These are phyloP conservation scores for Macrophya alboannulata DNA, from an alignment of 2,888 invertebrate species.

Conservation along the genomic window DNA sequence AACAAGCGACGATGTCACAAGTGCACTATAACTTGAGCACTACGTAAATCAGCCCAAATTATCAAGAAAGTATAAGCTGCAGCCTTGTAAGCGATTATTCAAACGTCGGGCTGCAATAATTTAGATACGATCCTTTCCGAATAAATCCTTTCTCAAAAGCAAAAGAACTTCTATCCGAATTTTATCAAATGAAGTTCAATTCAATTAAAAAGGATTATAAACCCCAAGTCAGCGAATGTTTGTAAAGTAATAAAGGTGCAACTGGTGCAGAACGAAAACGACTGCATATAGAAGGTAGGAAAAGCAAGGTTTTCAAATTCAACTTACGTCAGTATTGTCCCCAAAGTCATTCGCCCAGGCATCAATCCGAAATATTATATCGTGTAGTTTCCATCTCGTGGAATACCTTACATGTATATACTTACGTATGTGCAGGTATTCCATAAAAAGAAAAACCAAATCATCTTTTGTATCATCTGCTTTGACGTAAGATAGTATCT, in stretches of 20 bases:
- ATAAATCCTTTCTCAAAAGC: not conserved
- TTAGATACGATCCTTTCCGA: not conserved
- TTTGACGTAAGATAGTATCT: constrained; percentile 6
- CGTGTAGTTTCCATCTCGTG: not conserved
- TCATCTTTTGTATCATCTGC: not conserved
- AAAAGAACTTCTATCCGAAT: not conserved
- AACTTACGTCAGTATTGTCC: not conserved
- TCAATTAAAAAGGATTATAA: not conserved
- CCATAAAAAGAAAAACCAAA: not conserved
- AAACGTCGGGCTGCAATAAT: not conserved
- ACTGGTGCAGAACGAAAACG: not conserved
- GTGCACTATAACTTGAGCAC: constrained; percentile 71
- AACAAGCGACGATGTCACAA: constrained; percentile 72
- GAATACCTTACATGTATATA: not conserved
- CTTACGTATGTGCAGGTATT: not conserved
- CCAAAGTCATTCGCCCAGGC: not conserved
- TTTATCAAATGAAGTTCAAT: not conserved
- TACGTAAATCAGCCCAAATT: not conserved
- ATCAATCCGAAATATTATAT: not conserved
- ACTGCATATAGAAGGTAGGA: not conserved
- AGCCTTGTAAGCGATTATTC: not conserved
- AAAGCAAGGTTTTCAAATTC: constrained; percentile 8
- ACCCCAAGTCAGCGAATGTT: not conserved
- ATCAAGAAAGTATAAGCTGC: not conserved
- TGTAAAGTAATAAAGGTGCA: not conserved